Evolutionary conservation across 2,113 vertebrate genomes (phyloP).

Genomic region (Illadopsis cleaveri): DNA sequence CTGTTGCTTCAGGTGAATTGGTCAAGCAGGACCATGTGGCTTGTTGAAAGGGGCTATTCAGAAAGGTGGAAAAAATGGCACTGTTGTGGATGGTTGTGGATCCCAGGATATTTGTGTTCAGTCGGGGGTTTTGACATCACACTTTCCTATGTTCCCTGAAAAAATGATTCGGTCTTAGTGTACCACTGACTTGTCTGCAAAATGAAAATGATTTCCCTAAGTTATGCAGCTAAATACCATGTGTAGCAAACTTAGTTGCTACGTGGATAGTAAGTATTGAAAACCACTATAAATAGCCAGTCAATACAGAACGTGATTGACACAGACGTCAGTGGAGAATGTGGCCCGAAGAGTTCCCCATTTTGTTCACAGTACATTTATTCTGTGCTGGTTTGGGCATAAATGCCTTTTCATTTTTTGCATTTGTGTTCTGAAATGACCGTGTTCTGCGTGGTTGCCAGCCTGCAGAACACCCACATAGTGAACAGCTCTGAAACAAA

Average conservation of each 20-base stretch:
- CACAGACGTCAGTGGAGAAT: not conserved
- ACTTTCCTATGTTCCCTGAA: not conserved
- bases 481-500: not conserved
- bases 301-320: not conserved
- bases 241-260: not conserved
- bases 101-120: not conserved
- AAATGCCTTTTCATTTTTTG: not conserved
- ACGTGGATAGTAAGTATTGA: not conserved
- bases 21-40: not conserved
- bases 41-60: not conserved
- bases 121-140: not conserved
- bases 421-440: not conserved
- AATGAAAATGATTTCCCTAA: not conserved
- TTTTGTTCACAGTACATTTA: not conserved
- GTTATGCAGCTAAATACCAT: accelerated
- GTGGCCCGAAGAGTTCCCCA: not conserved
- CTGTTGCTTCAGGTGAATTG: not conserved
- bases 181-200: not conserved
- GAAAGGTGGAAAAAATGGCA: not conserved
- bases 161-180: not conserved
- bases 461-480: not conserved
- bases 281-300: not conserved
- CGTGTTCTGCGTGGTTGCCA: not conserved
- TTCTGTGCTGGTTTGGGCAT: not conserved
- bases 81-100: not conserved